Base-by-base conservation (phyloP, 2,888 invertebrate genomes). In the Caenorhabditis imperialis region DNA sequence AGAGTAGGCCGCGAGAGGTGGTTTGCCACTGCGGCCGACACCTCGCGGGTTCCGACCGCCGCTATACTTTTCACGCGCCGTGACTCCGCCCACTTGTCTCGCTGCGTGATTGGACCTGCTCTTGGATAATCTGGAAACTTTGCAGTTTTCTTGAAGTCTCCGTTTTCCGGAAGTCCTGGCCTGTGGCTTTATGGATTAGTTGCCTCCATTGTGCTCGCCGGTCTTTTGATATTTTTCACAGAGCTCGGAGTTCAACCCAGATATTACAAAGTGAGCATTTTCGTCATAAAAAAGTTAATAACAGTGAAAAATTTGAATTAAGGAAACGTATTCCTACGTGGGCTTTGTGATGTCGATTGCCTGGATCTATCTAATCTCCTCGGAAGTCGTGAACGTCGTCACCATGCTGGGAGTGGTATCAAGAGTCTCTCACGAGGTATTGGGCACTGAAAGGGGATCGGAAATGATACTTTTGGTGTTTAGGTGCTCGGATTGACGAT, bases 401-500 rank as follows among this genome's bases (percentile, higher is more conserved):
- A 88, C 90, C 87, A 90, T 91, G 54, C 85, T 92, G 67, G 92
- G 92, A 37, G 89, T 91, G 48, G 90, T 91, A n/a, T 90, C 91
- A 58, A 48, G 71, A 23, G 45, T 81, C 2, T 78, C 81, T 18
- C 78, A 81, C 35, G 81, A 82, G 50, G 77, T 38, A 16, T n/a
- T n/a, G n/a, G 38, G 5, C 14, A n/a, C n/a, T n/a, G n/a, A n/a
- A n/a, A n/a, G n/a, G n/a, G n/a, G n/a, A n/a, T n/a, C n/a, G n/a
- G n/a, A n/a, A n/a, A n/a, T n/a, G n/a, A n/a, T n/a, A n/a, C n/a
- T n/a, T n/a, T n/a, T n/a, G n/a, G n/a, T n/a, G n/a, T n/a, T n/a
- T n/a, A 27, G 69, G 91, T 92, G 84, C 88, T 92, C 33, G 92
- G 92, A 7, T 89, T 92, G 69, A 92, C 92, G 1, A 88, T 92